These are phyloP conservation scores for Torymus auratus DNA, from an alignment of 2,888 invertebrate species.

Conservation along the genomic window DNA sequence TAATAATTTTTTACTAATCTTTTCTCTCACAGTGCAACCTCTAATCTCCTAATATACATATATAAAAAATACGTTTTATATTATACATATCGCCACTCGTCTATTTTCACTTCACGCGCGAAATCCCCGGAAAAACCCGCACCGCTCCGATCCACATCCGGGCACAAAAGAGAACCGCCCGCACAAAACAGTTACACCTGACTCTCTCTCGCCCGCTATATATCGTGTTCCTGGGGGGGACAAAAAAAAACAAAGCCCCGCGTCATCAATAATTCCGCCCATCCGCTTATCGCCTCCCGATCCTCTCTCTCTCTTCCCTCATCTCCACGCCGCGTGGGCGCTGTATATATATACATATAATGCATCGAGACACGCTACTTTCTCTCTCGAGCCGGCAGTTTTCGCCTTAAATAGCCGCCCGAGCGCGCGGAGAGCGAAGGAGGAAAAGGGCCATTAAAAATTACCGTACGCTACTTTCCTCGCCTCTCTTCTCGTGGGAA, in stretches of 20 bases:
- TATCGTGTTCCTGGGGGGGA: not conserved
- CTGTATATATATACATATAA: no score
- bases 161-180: not conserved
- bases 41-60: no score
- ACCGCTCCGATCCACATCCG: no score
- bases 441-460: slow-evolving; percentile 7
- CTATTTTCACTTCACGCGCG: no score
- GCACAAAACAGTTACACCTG: slow-evolving; percentile 6
- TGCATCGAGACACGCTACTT: no score
- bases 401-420: not conserved
- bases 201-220: no score
- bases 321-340: slow-evolving; percentile 1
- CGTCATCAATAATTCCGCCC: slow-evolving; percentile 24
- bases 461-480: slow-evolving; percentile 24
- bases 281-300: slow-evolving; percentile 17
- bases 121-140: no score
- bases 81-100: no score
- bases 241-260: not conserved
- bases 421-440: not conserved
- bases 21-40: no score
- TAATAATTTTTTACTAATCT: no score
- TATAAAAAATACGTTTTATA: no score
- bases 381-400: not conserved
- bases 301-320: not conserved
- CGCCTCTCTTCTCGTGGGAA: no score